Evolutionary conservation across 2,797 vertebrate genomes (phyloP).

Genomic region (Pempheris klunzingeri): DNA sequence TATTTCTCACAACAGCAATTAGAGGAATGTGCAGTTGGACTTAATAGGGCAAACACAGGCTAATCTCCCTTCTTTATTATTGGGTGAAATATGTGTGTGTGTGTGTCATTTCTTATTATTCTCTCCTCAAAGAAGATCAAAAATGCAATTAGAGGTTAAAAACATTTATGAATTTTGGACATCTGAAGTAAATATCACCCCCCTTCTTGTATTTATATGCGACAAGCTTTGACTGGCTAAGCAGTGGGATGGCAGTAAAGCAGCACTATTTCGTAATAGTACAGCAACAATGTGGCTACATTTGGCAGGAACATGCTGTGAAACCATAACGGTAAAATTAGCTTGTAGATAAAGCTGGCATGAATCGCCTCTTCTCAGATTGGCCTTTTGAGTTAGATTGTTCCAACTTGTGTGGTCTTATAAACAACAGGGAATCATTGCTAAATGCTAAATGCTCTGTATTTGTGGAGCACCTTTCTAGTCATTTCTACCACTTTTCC

Average conservation of each 20-base stretch:
- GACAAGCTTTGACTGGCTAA: neutral
- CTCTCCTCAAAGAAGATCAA: neutral
- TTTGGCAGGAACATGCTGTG: slow-evolving; percentile 69
- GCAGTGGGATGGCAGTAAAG: neutral
- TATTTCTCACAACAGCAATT: slow-evolving; percentile 35
- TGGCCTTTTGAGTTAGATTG: no score
- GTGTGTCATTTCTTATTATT: slow-evolving; percentile 17
- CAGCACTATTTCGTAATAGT: slow-evolving; percentile 19
- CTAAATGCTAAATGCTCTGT: no score
- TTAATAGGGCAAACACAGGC: slow-evolving; percentile 15
- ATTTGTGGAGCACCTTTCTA: no score
- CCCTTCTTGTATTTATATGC: no score
- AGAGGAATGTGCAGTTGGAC: slow-evolving; percentile 39
- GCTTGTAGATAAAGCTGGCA: no score
- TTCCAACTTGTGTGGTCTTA: no score
- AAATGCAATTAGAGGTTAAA: neutral
- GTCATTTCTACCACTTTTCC: no score
- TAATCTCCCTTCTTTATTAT: slow-evolving; percentile 28
- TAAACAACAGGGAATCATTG: no score
- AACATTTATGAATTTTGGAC: neutral
- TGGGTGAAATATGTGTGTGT: slow-evolving; percentile 3
- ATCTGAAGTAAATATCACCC: neutral
- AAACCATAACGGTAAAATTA: slow-evolving; percentile 76
- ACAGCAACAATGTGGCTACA: slow-evolving; percentile 55
- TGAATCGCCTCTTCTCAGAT: no score